Evolutionary conservation across 2,888 invertebrate species (phyloP), one percentile per base, ranked within the genome.

Genomic region (Rhaphigaster nebulosa): DNA sequence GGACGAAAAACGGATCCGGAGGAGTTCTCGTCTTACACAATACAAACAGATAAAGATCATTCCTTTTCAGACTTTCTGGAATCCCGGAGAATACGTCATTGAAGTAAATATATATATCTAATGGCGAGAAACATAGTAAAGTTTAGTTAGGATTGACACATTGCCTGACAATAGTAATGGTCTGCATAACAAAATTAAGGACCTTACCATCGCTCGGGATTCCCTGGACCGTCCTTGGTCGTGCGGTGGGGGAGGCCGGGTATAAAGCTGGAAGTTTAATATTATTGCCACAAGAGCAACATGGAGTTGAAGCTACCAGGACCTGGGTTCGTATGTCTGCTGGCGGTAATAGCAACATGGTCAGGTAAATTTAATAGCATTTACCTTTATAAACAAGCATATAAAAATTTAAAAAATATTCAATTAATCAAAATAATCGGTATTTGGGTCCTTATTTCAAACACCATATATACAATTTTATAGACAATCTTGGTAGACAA

Each of bases 171-270:
- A 65, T 65, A 34, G 29, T 65, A 65, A 65, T 65, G 29, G 65
- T 34, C 65, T 65, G 29, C 65, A 18, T 29, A 29, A 34, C 18
- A 65, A 65, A 65, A 65, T 45, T 80, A 41, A 80, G 80, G 80
- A 10, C 80, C 41, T 26, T 38, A 80, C n/a, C 41, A 41, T 41
- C 23, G 41, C 41, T 13, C 80, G 80, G 80, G 80, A 80, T 80
- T 80, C 80, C 80, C 80, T 80, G 80, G 80, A 12, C 6, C 80
- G 80, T 80, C 80, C 80, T 80, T 80, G 80, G 41, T 10, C 20
- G 41, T 80, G 41, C 41, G 80, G 80, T 26, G 80, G 41, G 80
- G 76, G 41, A 13, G 41, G 23, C 0, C 0, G 41, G 38, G 12
- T 80, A 80, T 80, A 80, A 45, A 41, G 80, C 80, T 41, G 0